Evolutionary conservation across 2,113 vertebrate genomes (phyloP).

Genomic region (Lepisosteus osseus): DNA sequence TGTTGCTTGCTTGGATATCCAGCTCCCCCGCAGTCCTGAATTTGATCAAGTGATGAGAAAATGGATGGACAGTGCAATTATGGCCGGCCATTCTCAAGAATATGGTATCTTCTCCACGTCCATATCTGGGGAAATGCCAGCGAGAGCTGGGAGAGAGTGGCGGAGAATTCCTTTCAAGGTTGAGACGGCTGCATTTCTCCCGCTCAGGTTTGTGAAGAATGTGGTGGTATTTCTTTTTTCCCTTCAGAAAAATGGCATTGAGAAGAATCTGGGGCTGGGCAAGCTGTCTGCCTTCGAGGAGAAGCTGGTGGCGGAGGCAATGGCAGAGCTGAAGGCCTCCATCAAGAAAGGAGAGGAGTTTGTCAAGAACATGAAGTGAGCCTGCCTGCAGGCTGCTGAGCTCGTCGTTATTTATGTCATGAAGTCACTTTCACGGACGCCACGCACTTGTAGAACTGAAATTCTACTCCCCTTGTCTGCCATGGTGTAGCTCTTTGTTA

Average conservation of each 20-base stretch:
- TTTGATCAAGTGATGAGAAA: no score
- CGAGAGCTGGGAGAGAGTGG: no score
- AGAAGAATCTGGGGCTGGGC: conserved; percentile 94
- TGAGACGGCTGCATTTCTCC: no score
- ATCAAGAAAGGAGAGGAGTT: conserved; percentile 98
- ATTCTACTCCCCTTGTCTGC: conserved; percentile 37
- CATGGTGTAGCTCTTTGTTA: conserved; percentile 42
- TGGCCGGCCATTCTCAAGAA: no score
- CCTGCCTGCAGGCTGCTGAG: conserved; percentile 10
- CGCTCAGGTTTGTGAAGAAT: no score
- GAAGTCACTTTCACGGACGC: conserved; percentile 33
- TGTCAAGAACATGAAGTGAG: conserved; percentile 84
- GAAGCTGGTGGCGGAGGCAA: conserved; percentile 83
- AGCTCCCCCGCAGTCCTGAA: no score
- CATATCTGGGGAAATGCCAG: no score
- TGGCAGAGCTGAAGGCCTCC: conserved; percentile 85
- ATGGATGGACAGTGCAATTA: no score
- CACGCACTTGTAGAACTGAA: conserved; percentile 29
- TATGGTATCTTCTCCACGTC: no score
- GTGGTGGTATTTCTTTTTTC: conserved; percentile 10
- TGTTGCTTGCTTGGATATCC: no score
- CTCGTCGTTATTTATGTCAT: conserved; percentile 40
- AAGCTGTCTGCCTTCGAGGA: conserved; percentile 86
- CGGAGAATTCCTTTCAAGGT: no score
- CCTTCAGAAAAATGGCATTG: conserved; percentile 85